Evolutionary conservation across 1,140 invertebrate species (phyloP), one percentile per base, ranked within the genome.

Genomic region (Cotesia glomerata): DNA sequence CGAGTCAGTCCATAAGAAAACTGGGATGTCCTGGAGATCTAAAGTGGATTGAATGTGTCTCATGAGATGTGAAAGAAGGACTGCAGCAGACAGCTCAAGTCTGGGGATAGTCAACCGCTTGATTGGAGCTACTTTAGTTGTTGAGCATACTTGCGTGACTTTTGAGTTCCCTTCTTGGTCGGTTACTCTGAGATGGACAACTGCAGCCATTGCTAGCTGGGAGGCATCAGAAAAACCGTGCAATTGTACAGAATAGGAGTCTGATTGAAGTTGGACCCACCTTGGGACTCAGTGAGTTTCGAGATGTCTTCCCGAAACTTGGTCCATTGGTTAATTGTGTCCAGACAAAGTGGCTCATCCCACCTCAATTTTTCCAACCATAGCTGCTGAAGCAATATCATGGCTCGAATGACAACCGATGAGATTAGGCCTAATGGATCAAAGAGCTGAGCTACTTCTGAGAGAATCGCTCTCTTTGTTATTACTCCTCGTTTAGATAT

Each of bases 41-140:
- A 62, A 11, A 32, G 34, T 4, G 8, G 9, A 9, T 62, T 62
- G 61, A 13, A 65, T 26, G 13, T 74, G 36, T 8, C 18, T 26
- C 1, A 74, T 45, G 26, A 77, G 74, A 2, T 69, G 35, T 2
- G 65, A 56, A 2, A 75, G 63, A 5, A 74, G 9, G 0, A 63
- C 51, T n/a, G 74, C 76, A 5, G 69, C 74, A 5, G 32, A 63
- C 0, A 77, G 36, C 66, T 78, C 76, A 0, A 76, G 54, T 16
- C 72, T 65, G 0, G 73, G 76, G 0, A 76, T 76, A 1, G 59
- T 74, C 0, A 74, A 18, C 0, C 49, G 67, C 56, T 74, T 78
- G 0, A 78, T 9, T 0, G 77, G 75, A 4, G 84, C 76, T 0
- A 84, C 82, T 45, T 77, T 75, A 3, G 82, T 78, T 65, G 85